Conservation (phyloP, 2,888 invertebrate genomes). For the Hetaerina titia region DNA sequence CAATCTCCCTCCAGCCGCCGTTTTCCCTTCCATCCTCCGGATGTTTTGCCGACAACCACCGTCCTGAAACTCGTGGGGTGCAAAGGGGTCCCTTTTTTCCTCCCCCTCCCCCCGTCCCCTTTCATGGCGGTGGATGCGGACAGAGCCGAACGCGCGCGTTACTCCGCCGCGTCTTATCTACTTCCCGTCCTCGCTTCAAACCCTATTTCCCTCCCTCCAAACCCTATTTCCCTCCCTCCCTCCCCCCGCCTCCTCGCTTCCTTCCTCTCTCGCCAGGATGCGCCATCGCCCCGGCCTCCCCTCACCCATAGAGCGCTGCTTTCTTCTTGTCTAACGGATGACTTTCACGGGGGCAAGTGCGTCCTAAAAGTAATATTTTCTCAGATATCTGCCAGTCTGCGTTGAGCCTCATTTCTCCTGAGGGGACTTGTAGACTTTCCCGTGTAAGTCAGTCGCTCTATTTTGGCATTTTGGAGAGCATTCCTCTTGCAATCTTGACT, state of each 20-base stretch:
- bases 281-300: background rate
- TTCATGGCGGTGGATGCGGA: background rate
- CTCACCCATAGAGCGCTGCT: background rate
- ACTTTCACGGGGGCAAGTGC: background rate
- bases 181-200: constrained; percentile 33
- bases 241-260: background rate
- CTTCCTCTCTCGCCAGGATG: constrained; percentile 30
- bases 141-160: background rate
- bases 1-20: background rate
- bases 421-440: background rate
- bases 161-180: constrained; percentile 46
- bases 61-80: background rate
- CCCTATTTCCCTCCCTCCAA: background rate
- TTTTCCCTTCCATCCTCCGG: constrained; percentile 44
- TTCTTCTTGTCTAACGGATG: background rate
- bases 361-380: background rate
- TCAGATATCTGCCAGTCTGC: background rate
- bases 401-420: background rate
- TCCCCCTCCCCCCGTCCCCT: background rate
- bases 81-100: background rate
- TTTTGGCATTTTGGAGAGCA: too few relatives aligned
- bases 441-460: background rate
- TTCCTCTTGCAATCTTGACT: too few relatives aligned
- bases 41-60: constrained; percentile 47
- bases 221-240: background rate